These are phyloP conservation scores for Labeo calbasu DNA, from an alignment of 2,797 vertebrate genomes.

Conservation along the genomic window DNA sequence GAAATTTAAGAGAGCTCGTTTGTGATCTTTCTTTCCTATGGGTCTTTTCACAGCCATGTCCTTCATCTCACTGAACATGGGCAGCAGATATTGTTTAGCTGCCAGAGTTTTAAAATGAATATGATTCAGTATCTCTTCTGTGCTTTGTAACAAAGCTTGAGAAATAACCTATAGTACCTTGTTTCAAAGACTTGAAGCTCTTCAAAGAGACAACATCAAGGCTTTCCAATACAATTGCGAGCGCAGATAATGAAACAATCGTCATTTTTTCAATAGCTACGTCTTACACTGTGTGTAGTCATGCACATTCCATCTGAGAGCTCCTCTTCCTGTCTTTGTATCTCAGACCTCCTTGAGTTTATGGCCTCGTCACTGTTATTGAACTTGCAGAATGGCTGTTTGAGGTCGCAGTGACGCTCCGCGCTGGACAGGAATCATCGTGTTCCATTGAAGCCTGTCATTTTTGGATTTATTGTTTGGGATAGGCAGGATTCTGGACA, in stretches of 20 bases:
- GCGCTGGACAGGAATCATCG: slow-evolving; percentile 30
- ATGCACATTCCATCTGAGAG: slow-evolving; percentile 18
- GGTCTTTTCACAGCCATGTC: neutral
- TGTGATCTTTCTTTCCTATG: slow-evolving; percentile 11
- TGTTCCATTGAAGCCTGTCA: slow-evolving; percentile 46
- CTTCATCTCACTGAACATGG: slow-evolving; percentile 12
- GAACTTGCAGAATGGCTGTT: slow-evolving; percentile 56
- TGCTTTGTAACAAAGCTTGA: neutral
- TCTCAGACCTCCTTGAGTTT: slow-evolving; percentile 32
- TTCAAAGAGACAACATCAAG: slow-evolving; percentile 24
- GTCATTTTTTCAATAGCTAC: slow-evolving; percentile 1
- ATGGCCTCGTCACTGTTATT: slow-evolving; percentile 33
- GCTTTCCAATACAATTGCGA: slow-evolving; percentile 1
- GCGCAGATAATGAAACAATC: neutral
- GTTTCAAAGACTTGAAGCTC: slow-evolving; percentile 28
- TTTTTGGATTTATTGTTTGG: slow-evolving; percentile 57
- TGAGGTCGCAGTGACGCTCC: slow-evolving; percentile 43
- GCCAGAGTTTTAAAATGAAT: slow-evolving; percentile 2
- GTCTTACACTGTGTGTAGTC: neutral
- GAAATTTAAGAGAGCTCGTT: neutral
- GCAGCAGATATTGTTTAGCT: slow-evolving; percentile 21
- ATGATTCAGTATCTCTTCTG: neutral
- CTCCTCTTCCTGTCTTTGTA: slow-evolving; percentile 51
- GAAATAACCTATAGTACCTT: slow-evolving; percentile 11
- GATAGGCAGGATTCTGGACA: slow-evolving; percentile 46